phyloP scores from a whole-genome alignment of 2,113 vertebrate genomes.

The Indicator indicator region DNA sequence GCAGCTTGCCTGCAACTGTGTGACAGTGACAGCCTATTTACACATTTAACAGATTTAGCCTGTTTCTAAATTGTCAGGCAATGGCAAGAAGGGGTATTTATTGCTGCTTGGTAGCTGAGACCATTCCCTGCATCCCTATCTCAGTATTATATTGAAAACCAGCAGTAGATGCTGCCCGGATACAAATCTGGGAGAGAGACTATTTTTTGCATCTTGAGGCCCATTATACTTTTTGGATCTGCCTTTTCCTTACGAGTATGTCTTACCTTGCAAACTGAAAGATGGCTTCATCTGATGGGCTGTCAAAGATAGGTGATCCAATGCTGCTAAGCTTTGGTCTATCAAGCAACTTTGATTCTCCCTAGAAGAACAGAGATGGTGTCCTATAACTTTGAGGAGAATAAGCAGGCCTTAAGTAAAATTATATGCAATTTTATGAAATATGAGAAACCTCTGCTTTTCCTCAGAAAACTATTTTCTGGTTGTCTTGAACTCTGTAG shows the following conservation, averaged over 20 bases:
- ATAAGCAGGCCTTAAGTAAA: not conserved
- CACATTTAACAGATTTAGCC: not conserved
- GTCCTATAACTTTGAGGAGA: not conserved
- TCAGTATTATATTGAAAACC: not conserved
- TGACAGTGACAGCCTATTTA: not conserved
- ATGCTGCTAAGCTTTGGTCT: not conserved
- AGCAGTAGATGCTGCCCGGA: not conserved
- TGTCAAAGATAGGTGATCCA: not conserved
- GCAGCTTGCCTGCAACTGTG: not conserved
- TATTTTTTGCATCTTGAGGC: rapidly evolving
- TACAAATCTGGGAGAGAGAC: not conserved
- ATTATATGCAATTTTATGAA: not conserved
- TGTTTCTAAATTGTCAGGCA: not conserved
- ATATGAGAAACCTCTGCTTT: not conserved
- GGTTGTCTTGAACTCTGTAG: not conserved
- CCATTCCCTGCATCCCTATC: not conserved
- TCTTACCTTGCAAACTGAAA: not conserved
- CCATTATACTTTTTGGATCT: not conserved
- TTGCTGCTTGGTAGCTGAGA: not conserved
- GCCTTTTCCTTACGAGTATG: not conserved
- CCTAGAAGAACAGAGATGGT: not conserved
- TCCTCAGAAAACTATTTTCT: not conserved
- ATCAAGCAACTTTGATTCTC: not conserved
- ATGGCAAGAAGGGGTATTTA: not conserved
- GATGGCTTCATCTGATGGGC: not conserved